Conservation (phyloP, 2,113 vertebrate genomes). For the Leptocoma aspasia region DNA sequence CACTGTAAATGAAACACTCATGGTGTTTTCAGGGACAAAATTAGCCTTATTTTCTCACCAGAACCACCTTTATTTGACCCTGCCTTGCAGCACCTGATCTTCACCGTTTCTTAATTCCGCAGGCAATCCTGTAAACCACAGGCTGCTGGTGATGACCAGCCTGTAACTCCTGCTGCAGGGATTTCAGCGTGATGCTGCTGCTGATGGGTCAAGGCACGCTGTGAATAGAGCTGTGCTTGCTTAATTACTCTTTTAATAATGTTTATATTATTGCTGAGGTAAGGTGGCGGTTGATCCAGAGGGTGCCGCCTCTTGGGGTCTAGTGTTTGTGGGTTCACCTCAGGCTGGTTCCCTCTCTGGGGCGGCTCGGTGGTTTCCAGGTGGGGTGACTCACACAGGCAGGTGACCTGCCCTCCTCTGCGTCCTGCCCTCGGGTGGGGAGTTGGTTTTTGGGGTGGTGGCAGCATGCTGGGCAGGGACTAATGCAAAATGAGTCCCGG, state of each 20-base stretch:
- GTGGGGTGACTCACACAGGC: background rate
- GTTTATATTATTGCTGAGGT: accelerated
- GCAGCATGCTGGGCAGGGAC: background rate
- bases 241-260: background rate
- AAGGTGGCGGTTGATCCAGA: accelerated
- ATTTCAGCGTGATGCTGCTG: background rate
- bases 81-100: accelerated
- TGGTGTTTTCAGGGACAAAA: background rate
- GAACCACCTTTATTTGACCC: background rate
- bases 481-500: background rate
- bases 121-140: accelerated
- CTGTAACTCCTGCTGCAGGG: background rate
- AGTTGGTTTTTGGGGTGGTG: background rate
- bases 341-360: background rate
- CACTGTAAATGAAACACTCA: accelerated
- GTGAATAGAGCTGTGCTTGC: no score
- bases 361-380: background rate
- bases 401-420: accelerated
- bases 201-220: background rate
- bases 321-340: accelerated
- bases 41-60: accelerated
- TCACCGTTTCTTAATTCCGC: accelerated
- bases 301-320: background rate
- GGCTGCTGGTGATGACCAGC: background rate
- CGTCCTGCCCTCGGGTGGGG: accelerated